A percentile compares a stretch with the other conserved stretches of the same genome.
Evolutionary conservation across 1,140 invertebrate species (phyloP).

Genomic region (Antheraea pernyi): DNA sequence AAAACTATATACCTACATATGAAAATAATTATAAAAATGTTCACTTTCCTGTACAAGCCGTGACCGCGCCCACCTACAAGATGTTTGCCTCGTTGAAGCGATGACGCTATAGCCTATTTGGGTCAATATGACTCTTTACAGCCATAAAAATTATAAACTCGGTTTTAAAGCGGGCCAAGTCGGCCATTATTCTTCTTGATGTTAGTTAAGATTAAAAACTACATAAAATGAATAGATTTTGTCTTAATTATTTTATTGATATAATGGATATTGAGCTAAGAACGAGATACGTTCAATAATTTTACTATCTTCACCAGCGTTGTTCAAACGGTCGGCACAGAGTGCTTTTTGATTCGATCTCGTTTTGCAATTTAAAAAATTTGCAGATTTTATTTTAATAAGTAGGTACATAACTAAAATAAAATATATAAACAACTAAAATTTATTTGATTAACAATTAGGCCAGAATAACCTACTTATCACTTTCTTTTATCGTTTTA

Average conservation of each 20-base stretch:
- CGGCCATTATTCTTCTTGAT: slow-evolving; percentile 9
- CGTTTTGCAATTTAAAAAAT: too few relatives aligned
- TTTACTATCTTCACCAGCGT: neutral
- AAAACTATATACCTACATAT: neutral
- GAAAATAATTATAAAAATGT: neutral
- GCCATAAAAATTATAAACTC: slow-evolving; percentile 59
- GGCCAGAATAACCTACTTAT: too few relatives aligned
- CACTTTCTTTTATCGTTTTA: too few relatives aligned
- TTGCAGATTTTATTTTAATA: too few relatives aligned
- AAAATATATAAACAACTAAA: too few relatives aligned
- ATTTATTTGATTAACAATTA: too few relatives aligned
- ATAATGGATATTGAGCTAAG: neutral
- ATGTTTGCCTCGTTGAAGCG: slow-evolving; percentile 40
- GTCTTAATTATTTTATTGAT: neutral
- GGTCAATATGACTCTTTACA: slow-evolving; percentile 62
- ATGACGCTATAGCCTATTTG: slow-evolving; percentile 69
- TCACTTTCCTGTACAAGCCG: neutral
- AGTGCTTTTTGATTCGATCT: too few relatives aligned
- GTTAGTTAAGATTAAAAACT: neutral
- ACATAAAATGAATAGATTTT: neutral
- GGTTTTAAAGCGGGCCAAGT: neutral
- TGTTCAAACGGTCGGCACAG: too few relatives aligned
- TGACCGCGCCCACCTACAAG: slow-evolving; percentile 50
- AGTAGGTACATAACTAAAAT: too few relatives aligned
- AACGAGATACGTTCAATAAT: neutral